A percentile compares a stretch with the other conserved stretches of the same genome.
Conservation (phyloP, 2,113 vertebrate genomes). For the Dasyurus viverrinus region DNA sequence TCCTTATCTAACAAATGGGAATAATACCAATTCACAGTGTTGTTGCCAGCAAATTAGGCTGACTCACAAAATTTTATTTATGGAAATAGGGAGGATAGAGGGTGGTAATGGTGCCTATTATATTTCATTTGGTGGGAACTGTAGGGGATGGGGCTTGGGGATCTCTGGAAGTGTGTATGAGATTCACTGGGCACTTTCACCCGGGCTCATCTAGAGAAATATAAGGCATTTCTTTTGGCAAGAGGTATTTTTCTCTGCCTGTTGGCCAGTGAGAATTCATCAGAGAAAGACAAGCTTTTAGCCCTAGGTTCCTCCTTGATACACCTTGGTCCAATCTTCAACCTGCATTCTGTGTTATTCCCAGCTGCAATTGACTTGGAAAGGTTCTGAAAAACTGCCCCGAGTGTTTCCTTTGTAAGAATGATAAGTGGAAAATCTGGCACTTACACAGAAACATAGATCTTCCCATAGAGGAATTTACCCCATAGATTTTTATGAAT, state of each 20-base stretch:
- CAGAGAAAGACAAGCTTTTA: slow-evolving; percentile 58
- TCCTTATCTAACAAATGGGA: neutral
- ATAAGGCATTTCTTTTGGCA: neutral
- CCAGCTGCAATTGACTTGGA: slow-evolving; percentile 60
- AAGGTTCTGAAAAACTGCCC: slow-evolving; percentile 54
- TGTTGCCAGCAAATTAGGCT: neutral
- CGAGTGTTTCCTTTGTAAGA: slow-evolving; percentile 77
- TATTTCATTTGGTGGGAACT: neutral
- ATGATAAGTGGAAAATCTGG: slow-evolving; percentile 79
- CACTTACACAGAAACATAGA: slow-evolving; percentile 73
- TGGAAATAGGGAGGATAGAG: neutral
- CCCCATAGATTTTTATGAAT: slow-evolving; percentile 68
- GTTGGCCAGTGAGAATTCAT: slow-evolving; percentile 64
- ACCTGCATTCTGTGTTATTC: slow-evolving; percentile 61
- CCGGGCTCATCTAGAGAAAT: slow-evolving; percentile 42
- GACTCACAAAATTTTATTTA: neutral
- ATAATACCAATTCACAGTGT: neutral
- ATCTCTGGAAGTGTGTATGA: neutral
- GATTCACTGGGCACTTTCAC: neutral
- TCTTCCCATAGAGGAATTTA: slow-evolving; percentile 66
- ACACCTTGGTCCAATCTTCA: slow-evolving; percentile 70
- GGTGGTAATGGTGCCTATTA: neutral
- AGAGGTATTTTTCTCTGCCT: slow-evolving; percentile 58
- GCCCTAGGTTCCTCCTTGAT: slow-evolving; percentile 37
- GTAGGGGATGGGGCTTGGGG: no score